phyloP scores from a whole-genome alignment of 1,140 invertebrate genomes.

The Leptonema lineaticorne region DNA sequence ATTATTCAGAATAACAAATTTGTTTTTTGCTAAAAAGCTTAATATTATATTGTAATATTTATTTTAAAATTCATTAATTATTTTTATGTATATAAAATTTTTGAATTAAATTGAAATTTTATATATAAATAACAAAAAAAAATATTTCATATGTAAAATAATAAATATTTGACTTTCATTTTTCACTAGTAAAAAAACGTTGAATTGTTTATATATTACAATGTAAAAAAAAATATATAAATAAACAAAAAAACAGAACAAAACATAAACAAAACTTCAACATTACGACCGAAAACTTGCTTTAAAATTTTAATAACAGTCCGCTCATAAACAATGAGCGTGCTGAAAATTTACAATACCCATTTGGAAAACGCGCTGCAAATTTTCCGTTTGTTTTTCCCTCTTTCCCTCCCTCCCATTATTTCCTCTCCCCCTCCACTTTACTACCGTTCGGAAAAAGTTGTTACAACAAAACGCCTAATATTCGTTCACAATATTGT shows the following conservation, averaged over 20 bases:
- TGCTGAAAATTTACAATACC: background rate
- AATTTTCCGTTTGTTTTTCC: constrained; percentile 4
- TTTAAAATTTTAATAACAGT: background rate
- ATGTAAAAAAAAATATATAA: background rate
- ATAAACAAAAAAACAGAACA: background rate
- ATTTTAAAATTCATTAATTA: no score
- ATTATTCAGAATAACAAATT: no score
- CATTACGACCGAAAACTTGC: background rate
- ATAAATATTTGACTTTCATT: no score
- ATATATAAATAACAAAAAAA: no score
- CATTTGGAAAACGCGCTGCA: background rate
- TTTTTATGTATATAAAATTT: no score
- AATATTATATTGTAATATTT: no score
- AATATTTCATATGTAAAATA: no score
- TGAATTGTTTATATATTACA: background rate
- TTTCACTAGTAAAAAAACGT: no score
- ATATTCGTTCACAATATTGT: constrained; percentile 21
- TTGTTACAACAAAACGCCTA: constrained; percentile 13
- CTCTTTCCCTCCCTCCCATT: no score
- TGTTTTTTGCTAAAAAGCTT: no score
- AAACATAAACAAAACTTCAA: background rate
- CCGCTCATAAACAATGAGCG: background rate
- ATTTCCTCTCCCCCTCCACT: no score
- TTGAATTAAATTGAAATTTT: no score
- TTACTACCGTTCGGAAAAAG: background rate